Evolutionary conservation across 2,888 invertebrate genomes (phyloP), one percentile per base, ranked within the genome.

Genomic region (Yponomeuta sedellus): DNA sequence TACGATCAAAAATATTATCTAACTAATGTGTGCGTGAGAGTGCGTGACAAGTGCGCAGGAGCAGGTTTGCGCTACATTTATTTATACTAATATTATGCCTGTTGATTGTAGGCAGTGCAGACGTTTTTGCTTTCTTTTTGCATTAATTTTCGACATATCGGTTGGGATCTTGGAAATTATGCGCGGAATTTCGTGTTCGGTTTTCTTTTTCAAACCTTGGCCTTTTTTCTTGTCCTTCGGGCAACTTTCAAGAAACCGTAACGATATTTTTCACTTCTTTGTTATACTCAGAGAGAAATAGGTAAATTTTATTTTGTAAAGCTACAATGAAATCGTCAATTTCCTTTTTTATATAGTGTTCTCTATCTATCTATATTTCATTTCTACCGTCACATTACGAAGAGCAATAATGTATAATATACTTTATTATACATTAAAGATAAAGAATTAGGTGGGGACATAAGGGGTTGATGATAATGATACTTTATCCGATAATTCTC

Each of bases 11-110:
- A 74, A 71, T 72, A 70, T 67, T 73, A 69, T 69, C 71, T 69
- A 62, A 68, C 69, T 68, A 69, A 71, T 71, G 77, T 78, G 77
- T 82, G 83, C 80, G 86, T 86, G 83, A 79, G 66, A 82, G 74
- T 67, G 75, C 75, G 75, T 79, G 73, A 75, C 69, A 67, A 65
- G 67, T 66, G 64, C 57, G 40, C 65, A 57, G 44, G 44, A 12
- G 44, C 44, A 74, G 70, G 70, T 71, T 74, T 72, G 72, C 72
- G 68, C 71, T 74, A 74, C 73, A 74, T 81, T 81, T 81, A 44
- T 64, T 64, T 64, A 64, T 39, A 25, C 34, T 61, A 61, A 61
- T 61, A 34, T 52, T 61, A 61, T 61, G n/a, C 58, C 20, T 19
- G 20, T n/a, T 58, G 19, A 20, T 58, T n/a, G 19, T 10, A 22